phyloP scores from a whole-genome alignment of 64 coral and sea anemone species.

The Orbicella faveolata region DNA sequence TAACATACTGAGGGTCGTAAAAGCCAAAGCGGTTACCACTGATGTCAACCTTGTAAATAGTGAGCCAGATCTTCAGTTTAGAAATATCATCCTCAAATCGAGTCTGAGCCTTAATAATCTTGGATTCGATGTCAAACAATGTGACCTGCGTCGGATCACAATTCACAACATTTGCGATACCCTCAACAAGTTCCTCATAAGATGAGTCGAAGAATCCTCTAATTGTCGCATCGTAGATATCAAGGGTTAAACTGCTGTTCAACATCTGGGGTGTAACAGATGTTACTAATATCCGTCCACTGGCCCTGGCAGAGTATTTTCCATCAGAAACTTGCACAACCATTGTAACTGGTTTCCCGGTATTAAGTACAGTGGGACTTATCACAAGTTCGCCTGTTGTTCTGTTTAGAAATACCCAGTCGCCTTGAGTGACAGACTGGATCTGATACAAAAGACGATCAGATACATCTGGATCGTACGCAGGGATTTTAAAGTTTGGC shows the following conservation, averaged over 20 bases:
- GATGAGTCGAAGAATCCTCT: conserved; percentile 68
- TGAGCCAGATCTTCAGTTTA: conserved; percentile 74
- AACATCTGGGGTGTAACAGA: conserved; percentile 82
- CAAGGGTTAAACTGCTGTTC: conserved; percentile 63
- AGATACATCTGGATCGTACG: conserved; percentile 88
- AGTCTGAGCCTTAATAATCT: conserved; percentile 44
- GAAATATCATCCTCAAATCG: conserved; percentile 59
- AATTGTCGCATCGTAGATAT: conserved; percentile 68
- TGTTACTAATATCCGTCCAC: conserved; percentile 76
- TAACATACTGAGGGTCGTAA: conserved; percentile 52
- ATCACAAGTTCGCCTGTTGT: conserved; percentile 72
- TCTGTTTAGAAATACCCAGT: conserved; percentile 72
- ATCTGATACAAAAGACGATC: conserved; percentile 66
- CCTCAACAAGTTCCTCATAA: conserved; percentile 52
- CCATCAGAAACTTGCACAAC: conserved; percentile 76
- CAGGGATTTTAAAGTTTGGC: conserved; percentile 87
- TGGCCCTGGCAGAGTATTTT: conserved; percentile 29
- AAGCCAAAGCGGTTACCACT: conserved; percentile 52
- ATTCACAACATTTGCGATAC: conserved; percentile 27
- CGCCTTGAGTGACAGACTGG: conserved; percentile 32
- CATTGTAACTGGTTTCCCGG: conserved; percentile 60
- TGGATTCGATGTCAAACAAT: conserved; percentile 75
- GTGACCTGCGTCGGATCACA: conserved; percentile 67
- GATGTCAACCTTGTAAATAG: conserved; percentile 60
- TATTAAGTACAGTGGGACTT: conserved; percentile 72